A percentile compares a stretch with the other conserved stretches of the same genome.
phyloP scores from a whole-genome alignment of 2,797 vertebrate species.

The Pangasius larnaudii region DNA sequence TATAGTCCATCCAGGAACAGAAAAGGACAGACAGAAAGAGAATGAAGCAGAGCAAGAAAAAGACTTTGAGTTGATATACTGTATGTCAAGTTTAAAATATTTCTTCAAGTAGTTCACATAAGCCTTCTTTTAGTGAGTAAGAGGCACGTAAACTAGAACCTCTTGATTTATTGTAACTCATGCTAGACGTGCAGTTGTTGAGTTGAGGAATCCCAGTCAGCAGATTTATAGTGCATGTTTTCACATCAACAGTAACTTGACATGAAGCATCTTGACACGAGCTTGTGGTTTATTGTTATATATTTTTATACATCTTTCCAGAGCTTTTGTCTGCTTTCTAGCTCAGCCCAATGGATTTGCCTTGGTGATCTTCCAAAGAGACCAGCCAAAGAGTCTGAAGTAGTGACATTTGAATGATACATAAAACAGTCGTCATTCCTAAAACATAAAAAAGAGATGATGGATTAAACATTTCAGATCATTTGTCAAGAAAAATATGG shows the following conservation, averaged over 20 bases:
- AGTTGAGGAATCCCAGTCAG: slow-evolving; percentile 22
- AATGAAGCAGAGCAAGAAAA: not conserved
- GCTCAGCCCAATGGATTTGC: slow-evolving; percentile 36
- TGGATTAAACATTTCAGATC: slow-evolving; percentile 28
- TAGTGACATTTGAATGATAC: slow-evolving; percentile 46
- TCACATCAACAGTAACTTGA: slow-evolving; percentile 1
- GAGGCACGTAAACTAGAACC: not conserved
- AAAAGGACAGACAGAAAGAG: not conserved
- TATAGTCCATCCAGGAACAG: slow-evolving; percentile 17
- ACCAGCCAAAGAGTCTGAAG: slow-evolving; percentile 35
- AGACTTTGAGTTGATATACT: not conserved
- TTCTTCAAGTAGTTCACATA: not conserved
- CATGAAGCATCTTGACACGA: slow-evolving; percentile 7
- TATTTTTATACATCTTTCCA: slow-evolving; percentile 29
- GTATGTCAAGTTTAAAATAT: slow-evolving; percentile 5
- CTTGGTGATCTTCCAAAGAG: slow-evolving; percentile 53
- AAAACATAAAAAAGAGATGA: slow-evolving; percentile 43
- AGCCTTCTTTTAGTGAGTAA: slow-evolving; percentile 18
- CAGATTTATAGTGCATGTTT: slow-evolving; percentile 42
- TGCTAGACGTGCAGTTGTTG: slow-evolving; percentile 42
- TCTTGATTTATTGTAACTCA: slow-evolving; percentile 36
- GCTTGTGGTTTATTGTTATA: not conserved
- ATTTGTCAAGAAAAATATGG: slow-evolving; percentile 2
- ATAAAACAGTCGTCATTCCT: slow-evolving; percentile 47
- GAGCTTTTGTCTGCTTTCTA: slow-evolving; percentile 46